Percentiles rank a stretch among this genome's conserved stretches.
Evolutionary conservation across 1,140 invertebrate genomes (phyloP).

Genomic region (Bombus waltoni): DNA sequence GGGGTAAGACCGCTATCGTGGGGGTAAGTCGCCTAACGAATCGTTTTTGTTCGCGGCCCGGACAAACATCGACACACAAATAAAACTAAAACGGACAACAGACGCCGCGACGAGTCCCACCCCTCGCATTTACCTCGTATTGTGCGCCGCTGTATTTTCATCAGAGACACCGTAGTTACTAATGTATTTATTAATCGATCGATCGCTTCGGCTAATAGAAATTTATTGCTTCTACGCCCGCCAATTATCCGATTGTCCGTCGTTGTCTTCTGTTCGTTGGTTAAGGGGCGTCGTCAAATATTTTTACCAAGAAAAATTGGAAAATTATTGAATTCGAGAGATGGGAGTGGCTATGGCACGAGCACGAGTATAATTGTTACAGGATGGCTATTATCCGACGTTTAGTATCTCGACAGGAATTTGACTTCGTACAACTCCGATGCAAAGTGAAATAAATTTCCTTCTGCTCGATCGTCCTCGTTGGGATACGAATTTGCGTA

Average conservation of each 20-base stretch:
- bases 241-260: not conserved
- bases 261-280: not conserved
- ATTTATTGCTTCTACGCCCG: conserved; percentile 16
- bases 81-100: conserved; percentile 47
- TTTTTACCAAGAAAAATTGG: not conserved
- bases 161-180: not conserved
- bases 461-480: no score
- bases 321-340: not conserved
- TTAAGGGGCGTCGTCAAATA: not conserved
- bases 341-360: not conserved
- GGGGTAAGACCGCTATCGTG: conserved; percentile 58
- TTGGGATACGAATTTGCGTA: no score
- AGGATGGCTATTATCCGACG: not conserved
- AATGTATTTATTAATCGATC: conserved; percentile 36
- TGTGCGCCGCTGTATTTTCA: conserved; percentile 12
- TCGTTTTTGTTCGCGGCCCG: conserved; percentile 63
- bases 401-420: conserved; percentile 41
- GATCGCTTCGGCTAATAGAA: not conserved
- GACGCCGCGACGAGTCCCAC: conserved; percentile 1
- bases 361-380: no score
- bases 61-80: conserved; percentile 52
- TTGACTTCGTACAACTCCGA: no score
- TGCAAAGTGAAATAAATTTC: no score
- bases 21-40: conserved; percentile 68
- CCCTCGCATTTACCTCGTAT: conserved; percentile 27